Conservation (phyloP, 2,888 invertebrate genomes). For the Vandiemenella viatica region DNA sequence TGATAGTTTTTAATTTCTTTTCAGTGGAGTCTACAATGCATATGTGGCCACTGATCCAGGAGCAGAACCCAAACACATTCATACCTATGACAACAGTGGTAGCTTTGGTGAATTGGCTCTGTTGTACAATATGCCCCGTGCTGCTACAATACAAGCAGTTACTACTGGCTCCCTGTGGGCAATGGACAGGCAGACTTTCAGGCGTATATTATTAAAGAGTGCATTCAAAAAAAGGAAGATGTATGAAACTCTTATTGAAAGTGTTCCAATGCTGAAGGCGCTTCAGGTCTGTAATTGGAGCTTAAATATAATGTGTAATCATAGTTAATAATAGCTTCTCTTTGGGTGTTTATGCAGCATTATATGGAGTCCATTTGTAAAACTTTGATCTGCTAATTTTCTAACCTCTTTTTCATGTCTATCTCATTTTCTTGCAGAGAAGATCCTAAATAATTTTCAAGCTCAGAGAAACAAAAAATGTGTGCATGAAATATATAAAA, state of each 20-base stretch:
- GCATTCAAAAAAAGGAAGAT: slow-evolving; percentile 96
- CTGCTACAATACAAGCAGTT: slow-evolving; percentile 79
- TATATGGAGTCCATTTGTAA: no score
- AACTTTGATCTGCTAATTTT: no score
- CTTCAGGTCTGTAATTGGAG: no score
- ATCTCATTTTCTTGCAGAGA: no score
- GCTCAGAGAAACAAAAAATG: no score
- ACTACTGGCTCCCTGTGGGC: slow-evolving; percentile 89
- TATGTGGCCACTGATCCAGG: slow-evolving; percentile 49
- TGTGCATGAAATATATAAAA: no score
- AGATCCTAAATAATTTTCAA: no score
- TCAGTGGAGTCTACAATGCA: slow-evolving; percentile 65
- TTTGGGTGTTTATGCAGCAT: no score
- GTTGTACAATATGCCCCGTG: slow-evolving; percentile 94
- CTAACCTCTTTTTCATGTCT: no score
- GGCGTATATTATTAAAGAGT: slow-evolving; percentile 88
- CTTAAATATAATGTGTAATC: no score
- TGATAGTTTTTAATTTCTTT: no score
- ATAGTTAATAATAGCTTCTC: no score
- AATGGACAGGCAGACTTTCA: slow-evolving; percentile 93
- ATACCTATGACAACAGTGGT: slow-evolving; percentile 79
- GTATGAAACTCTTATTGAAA: slow-evolving; percentile 86
- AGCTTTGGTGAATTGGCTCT: slow-evolving; percentile 94
- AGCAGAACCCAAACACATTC: slow-evolving; percentile 46
- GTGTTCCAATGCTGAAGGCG: slow-evolving; percentile 89